Base-by-base conservation (phyloP, 1,140 invertebrate genomes). In the Drosophila baimaii region DNA sequence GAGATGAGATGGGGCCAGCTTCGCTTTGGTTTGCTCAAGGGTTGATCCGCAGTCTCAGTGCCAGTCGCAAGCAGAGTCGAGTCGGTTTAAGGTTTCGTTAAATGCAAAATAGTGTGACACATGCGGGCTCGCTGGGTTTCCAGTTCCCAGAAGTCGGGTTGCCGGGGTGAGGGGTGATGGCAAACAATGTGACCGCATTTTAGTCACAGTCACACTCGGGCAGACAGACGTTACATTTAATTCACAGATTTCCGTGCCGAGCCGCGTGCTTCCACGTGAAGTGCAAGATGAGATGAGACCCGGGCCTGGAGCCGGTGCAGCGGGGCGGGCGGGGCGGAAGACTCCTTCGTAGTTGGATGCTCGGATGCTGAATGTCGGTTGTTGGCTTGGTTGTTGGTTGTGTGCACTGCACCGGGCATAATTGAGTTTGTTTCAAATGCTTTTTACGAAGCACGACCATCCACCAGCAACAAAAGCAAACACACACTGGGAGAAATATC, bases 351-450 rank as follows among this genome's bases (percentile, higher is more conserved):
- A 43, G 62, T 55, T 77, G 73, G 71, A 68, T 74, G 69, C 55
- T 62, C 59, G 73, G 70, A 66, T 74, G 69, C 64, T 69, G 62
- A 49, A 61, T 77, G 46, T 44, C 49, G 61, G 59, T 58, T 58
- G 76, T 44, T 82, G 70, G 25, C 44, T 57, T 62, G 57, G 61
- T 37, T 70, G 47, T 44, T 71, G 73, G 39, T 33, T 56, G 54
- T 79, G 79, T 80, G 76, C 84, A 77, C 64, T 88, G 83, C 84
- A 89, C 76, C 83, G 86, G 65, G 85, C 81, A 90, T 90, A 90
- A 88, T 88, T 88, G 85, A 89, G 84, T 88, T 88, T 88, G 84
- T 81, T 90, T 88, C 85, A 88, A 90, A 88, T 90, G 85, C 85
- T 88, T 88, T 89, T 85, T 83, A 85, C 73, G 85, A 90, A 85